phyloP scores from a whole-genome alignment of 2,113 vertebrate genomes.

The Pseudonaja textilis region DNA sequence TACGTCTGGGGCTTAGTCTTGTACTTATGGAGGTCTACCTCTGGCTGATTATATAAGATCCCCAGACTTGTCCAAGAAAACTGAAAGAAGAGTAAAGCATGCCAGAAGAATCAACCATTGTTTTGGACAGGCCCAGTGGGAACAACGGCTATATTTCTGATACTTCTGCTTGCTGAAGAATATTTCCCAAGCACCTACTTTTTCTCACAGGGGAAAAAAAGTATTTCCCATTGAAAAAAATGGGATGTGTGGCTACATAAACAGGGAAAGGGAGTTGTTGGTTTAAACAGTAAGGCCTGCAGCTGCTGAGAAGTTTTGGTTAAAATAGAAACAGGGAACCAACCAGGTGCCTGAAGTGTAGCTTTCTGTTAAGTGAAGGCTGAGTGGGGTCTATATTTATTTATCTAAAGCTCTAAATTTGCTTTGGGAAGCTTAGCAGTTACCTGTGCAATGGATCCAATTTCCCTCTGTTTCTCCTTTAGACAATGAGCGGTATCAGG shows the following conservation, averaged over 20 bases:
- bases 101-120: background rate
- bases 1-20: slow-evolving; percentile 15
- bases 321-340: slow-evolving; percentile 46
- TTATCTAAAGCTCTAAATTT: slow-evolving; percentile 41
- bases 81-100: background rate
- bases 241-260: slow-evolving; percentile 27
- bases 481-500: slow-evolving; percentile 36
- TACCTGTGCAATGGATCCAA: slow-evolving; percentile 46
- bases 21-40: background rate
- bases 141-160: slow-evolving; percentile 30
- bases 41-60: slow-evolving; percentile 8
- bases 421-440: slow-evolving; percentile 40
- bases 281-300: slow-evolving; percentile 39
- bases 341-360: slow-evolving; percentile 29
- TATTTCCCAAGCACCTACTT: slow-evolving; percentile 52
- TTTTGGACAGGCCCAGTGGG: slow-evolving; percentile 20
- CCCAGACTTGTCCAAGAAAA: background rate
- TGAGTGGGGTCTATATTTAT: slow-evolving; percentile 8
- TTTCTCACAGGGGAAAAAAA: slow-evolving; percentile 37
- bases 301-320: slow-evolving; percentile 52
- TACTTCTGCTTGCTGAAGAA: background rate
- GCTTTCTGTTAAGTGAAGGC: slow-evolving; percentile 48
- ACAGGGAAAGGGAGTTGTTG: slow-evolving; percentile 30
- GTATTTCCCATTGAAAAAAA: slow-evolving; percentile 32
- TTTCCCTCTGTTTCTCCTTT: slow-evolving; percentile 30